Evolutionary conservation across 2,888 invertebrate species (phyloP).

Genomic region (Drosophila barbarae): DNA sequence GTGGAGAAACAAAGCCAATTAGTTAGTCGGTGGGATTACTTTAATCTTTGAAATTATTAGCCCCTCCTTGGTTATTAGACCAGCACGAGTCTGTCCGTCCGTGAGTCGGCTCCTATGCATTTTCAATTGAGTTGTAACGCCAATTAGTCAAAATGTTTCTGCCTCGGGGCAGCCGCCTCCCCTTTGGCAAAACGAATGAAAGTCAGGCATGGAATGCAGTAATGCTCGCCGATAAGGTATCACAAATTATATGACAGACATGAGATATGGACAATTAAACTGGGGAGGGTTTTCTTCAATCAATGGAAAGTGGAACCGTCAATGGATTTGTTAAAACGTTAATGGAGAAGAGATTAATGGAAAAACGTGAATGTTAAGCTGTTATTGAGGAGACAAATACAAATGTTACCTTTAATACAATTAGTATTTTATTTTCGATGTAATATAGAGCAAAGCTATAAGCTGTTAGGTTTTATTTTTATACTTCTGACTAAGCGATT

Average conservation of each 20-base stretch:
- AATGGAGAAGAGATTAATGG: background rate
- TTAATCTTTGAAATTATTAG: conserved; percentile 26
- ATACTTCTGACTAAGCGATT: background rate
- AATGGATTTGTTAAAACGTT: conserved; percentile 1
- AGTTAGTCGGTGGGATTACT: conserved; percentile 43
- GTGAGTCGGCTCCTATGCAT: conserved; percentile 21
- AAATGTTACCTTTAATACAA: too few species aligned
- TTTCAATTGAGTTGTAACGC: conserved; percentile 60
- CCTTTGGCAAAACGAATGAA: conserved; percentile 6
- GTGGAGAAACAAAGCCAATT: conserved; percentile 75
- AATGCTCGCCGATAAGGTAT: conserved; percentile 14
- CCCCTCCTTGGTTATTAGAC: conserved; percentile 38
- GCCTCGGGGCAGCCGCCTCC: conserved; percentile 9
- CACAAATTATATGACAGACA: conserved; percentile 36
- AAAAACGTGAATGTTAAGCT: background rate
- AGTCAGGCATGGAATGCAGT: conserved; percentile 17
- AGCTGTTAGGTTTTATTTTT: background rate
- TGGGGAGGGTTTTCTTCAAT: conserved; percentile 1
- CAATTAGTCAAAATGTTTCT: conserved; percentile 55
- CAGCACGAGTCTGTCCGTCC: conserved; percentile 34
- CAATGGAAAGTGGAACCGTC: conserved; percentile 10
- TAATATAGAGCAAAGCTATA: too few species aligned
- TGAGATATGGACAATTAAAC: conserved; percentile 26
- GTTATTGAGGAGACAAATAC: too few species aligned
- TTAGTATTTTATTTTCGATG: too few species aligned